Percentiles rank a stretch among this genome's conserved stretches.
These are phyloP conservation scores for Corydoras maculifer DNA, from an alignment of 2,113 vertebrate genomes.

Conservation along the genomic window DNA sequence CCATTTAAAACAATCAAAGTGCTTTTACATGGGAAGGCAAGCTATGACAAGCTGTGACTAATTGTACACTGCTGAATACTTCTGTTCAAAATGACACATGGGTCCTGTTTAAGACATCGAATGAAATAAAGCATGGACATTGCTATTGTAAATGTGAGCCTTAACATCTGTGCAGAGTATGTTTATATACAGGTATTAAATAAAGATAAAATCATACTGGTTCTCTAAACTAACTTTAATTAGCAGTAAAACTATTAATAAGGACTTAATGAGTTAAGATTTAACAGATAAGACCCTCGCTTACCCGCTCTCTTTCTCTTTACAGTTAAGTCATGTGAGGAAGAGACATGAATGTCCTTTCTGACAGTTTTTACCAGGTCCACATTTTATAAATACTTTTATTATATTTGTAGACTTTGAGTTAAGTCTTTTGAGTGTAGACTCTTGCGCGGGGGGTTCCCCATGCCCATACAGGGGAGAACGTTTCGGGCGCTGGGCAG, in stretches of 20 bases:
- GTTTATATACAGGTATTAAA: slow-evolving; percentile 36
- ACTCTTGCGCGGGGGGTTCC: too few relatives aligned
- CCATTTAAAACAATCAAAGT: slow-evolving; percentile 24
- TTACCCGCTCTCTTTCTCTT: background rate
- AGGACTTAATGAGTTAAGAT: slow-evolving; percentile 67
- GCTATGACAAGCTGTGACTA: slow-evolving; percentile 13
- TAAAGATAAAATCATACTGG: slow-evolving; percentile 52
- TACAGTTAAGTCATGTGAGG: too few relatives aligned
- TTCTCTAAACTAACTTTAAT: slow-evolving; percentile 65
- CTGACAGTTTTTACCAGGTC: too few relatives aligned
- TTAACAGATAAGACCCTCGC: slow-evolving; percentile 62
- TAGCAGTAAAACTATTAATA: slow-evolving; percentile 69
- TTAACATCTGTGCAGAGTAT: background rate
- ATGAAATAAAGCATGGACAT: background rate
- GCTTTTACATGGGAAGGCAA: slow-evolving; percentile 5
- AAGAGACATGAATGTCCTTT: too few relatives aligned
- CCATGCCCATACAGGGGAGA: too few relatives aligned
- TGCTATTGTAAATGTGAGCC: background rate
- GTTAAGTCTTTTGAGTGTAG: too few relatives aligned
- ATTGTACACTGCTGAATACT: slow-evolving; percentile 19
- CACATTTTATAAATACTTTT: too few relatives aligned
- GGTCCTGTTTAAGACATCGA: too few relatives aligned
- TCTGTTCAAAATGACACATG: background rate
- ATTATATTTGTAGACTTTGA: too few relatives aligned
- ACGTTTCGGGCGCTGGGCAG: too few relatives aligned